phyloP scores from a whole-genome alignment of 2,113 vertebrate species.

The Sapajus apella region DNA sequence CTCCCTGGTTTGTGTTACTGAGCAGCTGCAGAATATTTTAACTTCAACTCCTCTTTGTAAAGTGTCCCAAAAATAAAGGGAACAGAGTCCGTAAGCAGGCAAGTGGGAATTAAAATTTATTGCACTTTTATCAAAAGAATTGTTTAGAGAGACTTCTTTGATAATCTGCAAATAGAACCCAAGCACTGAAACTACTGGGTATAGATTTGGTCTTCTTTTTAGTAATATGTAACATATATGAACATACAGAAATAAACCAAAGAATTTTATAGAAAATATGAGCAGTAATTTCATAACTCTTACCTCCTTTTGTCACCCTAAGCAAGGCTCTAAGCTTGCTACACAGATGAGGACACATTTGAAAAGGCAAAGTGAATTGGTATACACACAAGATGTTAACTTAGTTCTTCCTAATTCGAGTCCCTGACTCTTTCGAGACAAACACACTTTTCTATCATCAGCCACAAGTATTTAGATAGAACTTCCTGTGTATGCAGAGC shows the following conservation, averaged over 20 bases:
- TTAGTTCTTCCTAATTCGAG: background rate
- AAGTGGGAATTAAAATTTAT: background rate
- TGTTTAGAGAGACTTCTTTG: background rate
- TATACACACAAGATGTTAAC: background rate
- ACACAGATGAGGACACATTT: background rate
- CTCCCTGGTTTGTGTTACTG: background rate
- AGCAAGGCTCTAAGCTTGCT: background rate
- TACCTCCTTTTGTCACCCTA: background rate
- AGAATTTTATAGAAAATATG: background rate
- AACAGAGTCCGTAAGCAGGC: background rate
- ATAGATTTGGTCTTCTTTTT: background rate
- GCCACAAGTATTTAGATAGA: background rate
- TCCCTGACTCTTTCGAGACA: background rate
- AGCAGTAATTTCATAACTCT: background rate
- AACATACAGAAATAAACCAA: background rate
- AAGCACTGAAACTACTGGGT: background rate
- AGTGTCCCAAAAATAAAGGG: background rate
- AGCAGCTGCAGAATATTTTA: background rate
- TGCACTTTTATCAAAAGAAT: background rate
- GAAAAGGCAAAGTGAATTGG: background rate
- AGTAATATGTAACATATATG: background rate
- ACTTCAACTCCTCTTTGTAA: background rate
- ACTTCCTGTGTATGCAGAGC: background rate
- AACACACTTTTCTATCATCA: background rate
- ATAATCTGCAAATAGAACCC: background rate